Conservation (phyloP, 2,113 vertebrate species). For the Leucosticte australis region DNA sequence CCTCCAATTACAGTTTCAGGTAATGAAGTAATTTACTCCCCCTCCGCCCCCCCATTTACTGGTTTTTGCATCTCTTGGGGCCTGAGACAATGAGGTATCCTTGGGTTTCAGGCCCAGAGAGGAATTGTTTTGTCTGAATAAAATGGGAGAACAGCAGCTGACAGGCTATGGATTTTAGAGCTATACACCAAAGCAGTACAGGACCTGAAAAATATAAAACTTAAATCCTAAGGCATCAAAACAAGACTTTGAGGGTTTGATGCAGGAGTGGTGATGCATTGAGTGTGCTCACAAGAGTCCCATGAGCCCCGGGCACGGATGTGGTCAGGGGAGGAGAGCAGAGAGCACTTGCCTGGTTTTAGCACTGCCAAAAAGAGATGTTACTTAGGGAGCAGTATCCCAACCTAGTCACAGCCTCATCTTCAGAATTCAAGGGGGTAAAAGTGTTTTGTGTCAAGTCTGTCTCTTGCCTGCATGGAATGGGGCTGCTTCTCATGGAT, state of each 20-base stretch:
- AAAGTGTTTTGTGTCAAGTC: neutral
- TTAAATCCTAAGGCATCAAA: neutral
- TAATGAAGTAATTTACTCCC: neutral
- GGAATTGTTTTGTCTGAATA: neutral
- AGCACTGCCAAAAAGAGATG: neutral
- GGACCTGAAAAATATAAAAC: neutral
- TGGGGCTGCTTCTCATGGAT: neutral
- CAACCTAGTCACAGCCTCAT: neutral
- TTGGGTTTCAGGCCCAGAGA: neutral
- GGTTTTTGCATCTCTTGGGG: neutral
- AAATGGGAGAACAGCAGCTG: neutral
- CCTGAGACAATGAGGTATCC: neutral
- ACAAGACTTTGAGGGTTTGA: neutral
- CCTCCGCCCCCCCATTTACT: neutral
- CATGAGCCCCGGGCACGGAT: fast-evolving
- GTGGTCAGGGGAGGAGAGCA: neutral
- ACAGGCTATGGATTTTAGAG: neutral
- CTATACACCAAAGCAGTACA: neutral
- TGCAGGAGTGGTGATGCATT: neutral
- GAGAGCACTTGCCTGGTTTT: neutral
- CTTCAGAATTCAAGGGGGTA: neutral
- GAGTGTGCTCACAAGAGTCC: neutral
- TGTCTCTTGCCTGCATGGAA: neutral
- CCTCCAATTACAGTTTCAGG: neutral
- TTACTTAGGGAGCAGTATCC: neutral